A percentile compares a stretch with the other conserved stretches of the same genome.
phyloP scores from a whole-genome alignment of 2,113 vertebrate genomes.

The Chloropsis cyanopogon region DNA sequence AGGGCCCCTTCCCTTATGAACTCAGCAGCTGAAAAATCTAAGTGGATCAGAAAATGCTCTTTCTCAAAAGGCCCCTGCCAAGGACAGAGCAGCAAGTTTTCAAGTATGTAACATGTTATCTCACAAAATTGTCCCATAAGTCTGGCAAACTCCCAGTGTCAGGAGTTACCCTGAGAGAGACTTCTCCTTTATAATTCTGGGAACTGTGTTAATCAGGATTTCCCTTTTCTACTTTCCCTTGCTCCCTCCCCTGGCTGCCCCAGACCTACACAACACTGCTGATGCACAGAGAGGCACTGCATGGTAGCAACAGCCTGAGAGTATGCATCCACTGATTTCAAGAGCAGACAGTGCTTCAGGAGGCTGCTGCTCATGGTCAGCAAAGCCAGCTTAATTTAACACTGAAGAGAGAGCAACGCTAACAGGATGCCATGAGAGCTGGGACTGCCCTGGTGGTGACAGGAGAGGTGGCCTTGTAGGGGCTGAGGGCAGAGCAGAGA shows the following conservation, averaged over 20 bases:
- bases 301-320: conserved; percentile 26
- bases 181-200: not conserved
- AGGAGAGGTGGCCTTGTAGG: conserved; percentile 28
- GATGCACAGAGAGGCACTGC: not conserved
- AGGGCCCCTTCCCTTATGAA: not conserved
- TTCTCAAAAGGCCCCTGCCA: not conserved
- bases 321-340: not conserved
- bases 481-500: conserved; percentile 43
- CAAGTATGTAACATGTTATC: not conserved
- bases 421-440: conserved; percentile 4
- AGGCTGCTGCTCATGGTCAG: not conserved
- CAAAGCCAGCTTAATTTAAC: conserved; percentile 30
- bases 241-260: not conserved
- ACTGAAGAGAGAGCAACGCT: not conserved
- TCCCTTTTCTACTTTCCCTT: not conserved
- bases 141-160: not conserved
- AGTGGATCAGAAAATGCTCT: not conserved
- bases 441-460: conserved; percentile 16
- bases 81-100: not conserved
- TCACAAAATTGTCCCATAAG: not conserved
- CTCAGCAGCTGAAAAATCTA: not conserved
- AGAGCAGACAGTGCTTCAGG: not conserved
- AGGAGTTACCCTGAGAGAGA: not conserved
- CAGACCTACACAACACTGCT: not conserved
- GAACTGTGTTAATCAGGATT: not conserved